phyloP scores from a whole-genome alignment of 2,888 invertebrate species.

The Hirtodrosophila cameraria region DNA sequence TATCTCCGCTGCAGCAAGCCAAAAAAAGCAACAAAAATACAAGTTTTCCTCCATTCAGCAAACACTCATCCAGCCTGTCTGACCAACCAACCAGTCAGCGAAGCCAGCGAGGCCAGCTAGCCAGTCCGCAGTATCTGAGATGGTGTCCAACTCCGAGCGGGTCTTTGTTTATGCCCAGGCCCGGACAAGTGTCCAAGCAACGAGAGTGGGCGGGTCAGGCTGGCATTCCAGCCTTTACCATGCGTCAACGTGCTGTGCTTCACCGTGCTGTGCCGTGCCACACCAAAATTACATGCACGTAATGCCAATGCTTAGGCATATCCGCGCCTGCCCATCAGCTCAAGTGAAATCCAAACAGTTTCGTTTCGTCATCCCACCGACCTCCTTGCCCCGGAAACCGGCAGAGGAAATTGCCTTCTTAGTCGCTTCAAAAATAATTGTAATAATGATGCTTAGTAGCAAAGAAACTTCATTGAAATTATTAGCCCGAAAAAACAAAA shows the following conservation, averaged over 20 bases:
- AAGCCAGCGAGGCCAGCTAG: no score
- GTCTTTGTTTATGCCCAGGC: slow-evolving; percentile 28
- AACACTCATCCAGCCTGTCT: slow-evolving; percentile 27
- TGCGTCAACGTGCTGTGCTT: slow-evolving; percentile 10
- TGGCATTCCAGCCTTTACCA: slow-evolving; percentile 53
- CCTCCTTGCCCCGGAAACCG: slow-evolving; percentile 13
- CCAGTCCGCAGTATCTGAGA: slow-evolving; percentile 59
- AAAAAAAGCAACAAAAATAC: no score
- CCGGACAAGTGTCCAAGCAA: slow-evolving; percentile 62
- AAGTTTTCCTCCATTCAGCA: slow-evolving; percentile 65
- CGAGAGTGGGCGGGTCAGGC: slow-evolving; percentile 66
- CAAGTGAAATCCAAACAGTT: slow-evolving; percentile 53
- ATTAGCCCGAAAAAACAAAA: slow-evolving; percentile 10
- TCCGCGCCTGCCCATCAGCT: slow-evolving; percentile 56
- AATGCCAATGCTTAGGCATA: slow-evolving; percentile 71
- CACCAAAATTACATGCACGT: slow-evolving; percentile 62
- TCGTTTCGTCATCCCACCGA: background rate
- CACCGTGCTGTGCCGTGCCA: slow-evolving; percentile 29
- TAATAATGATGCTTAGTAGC: slow-evolving; percentile 30
- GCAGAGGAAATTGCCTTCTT: slow-evolving; percentile 46
- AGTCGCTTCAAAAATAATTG: slow-evolving; percentile 32
- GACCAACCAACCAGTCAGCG: no score
- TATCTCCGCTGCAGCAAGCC: slow-evolving; percentile 40
- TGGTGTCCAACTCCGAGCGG: slow-evolving; percentile 45
- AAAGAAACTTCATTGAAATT: slow-evolving; percentile 12